phyloP scores from a whole-genome alignment of 2,797 vertebrate genomes.

The Enteromius trimaculatus region DNA sequence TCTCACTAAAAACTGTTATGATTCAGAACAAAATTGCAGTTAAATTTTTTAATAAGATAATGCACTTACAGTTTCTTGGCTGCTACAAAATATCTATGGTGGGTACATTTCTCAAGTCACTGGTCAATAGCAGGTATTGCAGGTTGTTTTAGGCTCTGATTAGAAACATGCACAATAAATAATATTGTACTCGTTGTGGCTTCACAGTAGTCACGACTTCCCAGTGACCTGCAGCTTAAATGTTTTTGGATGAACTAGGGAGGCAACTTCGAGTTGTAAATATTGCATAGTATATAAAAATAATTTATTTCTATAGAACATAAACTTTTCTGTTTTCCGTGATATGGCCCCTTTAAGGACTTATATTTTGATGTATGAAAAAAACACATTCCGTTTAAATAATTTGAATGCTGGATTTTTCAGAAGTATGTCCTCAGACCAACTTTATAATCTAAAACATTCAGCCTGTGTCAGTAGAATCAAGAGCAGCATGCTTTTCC shows the following conservation, averaged over 20 bases:
- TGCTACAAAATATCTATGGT: too few relatives aligned
- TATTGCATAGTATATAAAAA: neutral
- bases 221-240: neutral
- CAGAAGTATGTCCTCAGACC: conserved; percentile 23
- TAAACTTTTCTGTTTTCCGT: conserved; percentile 8
- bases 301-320: conserved; percentile 2
- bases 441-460: conserved; percentile 36
- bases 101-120: neutral
- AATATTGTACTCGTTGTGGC: neutral
- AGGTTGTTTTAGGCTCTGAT: neutral
- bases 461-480: conserved; percentile 2
- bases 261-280: neutral
- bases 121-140: neutral
- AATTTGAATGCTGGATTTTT: conserved; percentile 11
- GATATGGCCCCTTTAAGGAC: neutral
- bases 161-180: neutral
- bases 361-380: conserved; percentile 18
- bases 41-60: neutral
- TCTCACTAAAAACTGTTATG: neutral
- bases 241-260: neutral
- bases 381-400: conserved; percentile 19
- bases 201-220: neutral
- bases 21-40: neutral
- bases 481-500: neutral
- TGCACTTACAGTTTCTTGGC: neutral